A percentile compares a stretch with the other conserved stretches of the same genome.
phyloP scores from a whole-genome alignment of 1,140 invertebrate genomes.

The Rhagoletis zephyria region DNA sequence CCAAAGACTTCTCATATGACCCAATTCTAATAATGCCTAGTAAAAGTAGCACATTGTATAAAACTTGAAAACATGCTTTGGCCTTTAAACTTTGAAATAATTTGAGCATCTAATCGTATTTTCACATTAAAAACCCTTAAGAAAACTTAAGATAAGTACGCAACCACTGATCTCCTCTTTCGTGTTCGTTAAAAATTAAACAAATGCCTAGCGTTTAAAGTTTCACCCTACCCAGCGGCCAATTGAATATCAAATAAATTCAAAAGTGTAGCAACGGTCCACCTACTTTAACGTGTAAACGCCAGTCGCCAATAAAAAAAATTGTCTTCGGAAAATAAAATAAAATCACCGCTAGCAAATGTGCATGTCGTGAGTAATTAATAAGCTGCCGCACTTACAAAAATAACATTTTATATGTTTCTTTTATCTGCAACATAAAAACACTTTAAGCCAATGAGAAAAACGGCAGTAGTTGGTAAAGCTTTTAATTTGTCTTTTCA shows the following conservation, averaged over 20 bases:
- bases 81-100: too few species aligned
- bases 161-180: neutral
- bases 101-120: too few species aligned
- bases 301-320: conserved; percentile 18
- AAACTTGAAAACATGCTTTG: too few species aligned
- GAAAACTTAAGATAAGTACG: too few species aligned
- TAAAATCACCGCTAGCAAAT: neutral
- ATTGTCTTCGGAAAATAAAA: neutral
- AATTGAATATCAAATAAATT: conserved; percentile 35
- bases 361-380: conserved; percentile 41
- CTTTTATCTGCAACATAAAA: neutral
- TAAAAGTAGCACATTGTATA: too few species aligned
- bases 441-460: neutral
- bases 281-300: conserved; percentile 7
- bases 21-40: too few species aligned
- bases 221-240: neutral
- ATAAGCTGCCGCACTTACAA: neutral
- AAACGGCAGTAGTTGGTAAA: neutral
- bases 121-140: too few species aligned
- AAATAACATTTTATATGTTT: neutral
- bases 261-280: conserved; percentile 11
- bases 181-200: conserved; percentile 20
- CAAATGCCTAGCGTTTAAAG: conserved; percentile 1
- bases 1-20: too few species aligned
- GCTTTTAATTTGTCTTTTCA: conserved; percentile 16